Evolutionary conservation across 1,140 invertebrate genomes (phyloP).

Genomic region (Lineus longissimus): DNA sequence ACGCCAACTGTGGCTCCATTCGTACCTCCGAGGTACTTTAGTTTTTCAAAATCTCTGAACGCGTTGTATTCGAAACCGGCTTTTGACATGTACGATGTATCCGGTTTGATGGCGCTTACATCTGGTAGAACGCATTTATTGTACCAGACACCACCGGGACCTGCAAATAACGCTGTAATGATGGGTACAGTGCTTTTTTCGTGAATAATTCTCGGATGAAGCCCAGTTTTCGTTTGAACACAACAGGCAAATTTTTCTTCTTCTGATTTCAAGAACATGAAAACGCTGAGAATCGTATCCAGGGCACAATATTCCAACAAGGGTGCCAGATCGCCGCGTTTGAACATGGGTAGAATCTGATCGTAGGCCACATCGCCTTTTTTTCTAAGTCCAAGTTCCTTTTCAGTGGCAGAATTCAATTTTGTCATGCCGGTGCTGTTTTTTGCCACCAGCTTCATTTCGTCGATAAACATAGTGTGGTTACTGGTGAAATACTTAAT

Average conservation of each 20-base stretch:
- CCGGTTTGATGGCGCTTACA: not conserved
- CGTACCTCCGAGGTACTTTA: not conserved
- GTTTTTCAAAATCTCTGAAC: not conserved
- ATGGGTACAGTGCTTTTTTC: not conserved
- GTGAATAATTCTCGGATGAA: not conserved
- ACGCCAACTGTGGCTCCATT: not conserved
- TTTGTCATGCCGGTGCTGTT: not conserved
- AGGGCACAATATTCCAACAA: not conserved
- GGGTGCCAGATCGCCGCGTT: not conserved
- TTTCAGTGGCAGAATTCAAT: not conserved
- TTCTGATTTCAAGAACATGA: not conserved
- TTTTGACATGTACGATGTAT: not conserved
- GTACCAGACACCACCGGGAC: not conserved
- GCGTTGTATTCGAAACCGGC: not conserved
- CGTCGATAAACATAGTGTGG: not conserved
- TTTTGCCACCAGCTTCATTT: not conserved
- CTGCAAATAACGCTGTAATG: not conserved
- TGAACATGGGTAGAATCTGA: not conserved
- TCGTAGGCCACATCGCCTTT: constrained; percentile 1
- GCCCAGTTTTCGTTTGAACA: not conserved
- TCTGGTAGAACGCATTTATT: not conserved
- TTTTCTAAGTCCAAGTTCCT: not conserved
- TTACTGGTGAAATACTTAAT: constrained; percentile 1
- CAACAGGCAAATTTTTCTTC: not conserved
- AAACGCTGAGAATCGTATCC: not conserved